phyloP scores from a whole-genome alignment of 92 coral and sea anemone species.

The Ricordea florida region DNA sequence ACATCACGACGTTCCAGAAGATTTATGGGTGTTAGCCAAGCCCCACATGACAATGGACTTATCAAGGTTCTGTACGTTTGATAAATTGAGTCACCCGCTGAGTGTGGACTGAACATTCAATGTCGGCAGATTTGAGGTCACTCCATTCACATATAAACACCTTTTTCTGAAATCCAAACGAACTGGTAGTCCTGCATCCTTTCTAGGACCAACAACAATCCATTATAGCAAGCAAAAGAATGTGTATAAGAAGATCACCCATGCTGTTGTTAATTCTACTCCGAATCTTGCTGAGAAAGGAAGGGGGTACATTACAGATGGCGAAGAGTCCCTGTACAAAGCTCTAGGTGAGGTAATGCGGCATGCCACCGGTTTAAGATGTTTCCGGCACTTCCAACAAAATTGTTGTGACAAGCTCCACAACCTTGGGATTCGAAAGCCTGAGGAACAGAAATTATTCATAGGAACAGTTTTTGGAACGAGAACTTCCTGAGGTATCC shows the following conservation, averaged over 20 bases:
- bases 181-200: slow-evolving; percentile 40
- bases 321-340: slow-evolving; percentile 26
- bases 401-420: slow-evolving; percentile 33
- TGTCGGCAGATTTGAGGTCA: slow-evolving; percentile 50
- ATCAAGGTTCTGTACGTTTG: slow-evolving; percentile 37
- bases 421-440: slow-evolving; percentile 5
- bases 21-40: slow-evolving; percentile 52
- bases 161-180: slow-evolving; percentile 41
- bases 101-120: slow-evolving; percentile 65
- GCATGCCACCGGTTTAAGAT: slow-evolving; percentile 37
- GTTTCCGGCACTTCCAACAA: slow-evolving; percentile 26
- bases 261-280: slow-evolving; percentile 17
- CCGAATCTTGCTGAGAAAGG: slow-evolving; percentile 37
- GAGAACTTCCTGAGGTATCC: not conserved
- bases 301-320: slow-evolving; percentile 36
- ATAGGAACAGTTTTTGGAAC: slow-evolving; percentile 34
- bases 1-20: slow-evolving; percentile 59
- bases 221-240: slow-evolving; percentile 43
- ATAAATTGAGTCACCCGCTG: slow-evolving; percentile 32
- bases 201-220: slow-evolving; percentile 44
- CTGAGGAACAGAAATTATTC: slow-evolving; percentile 32
- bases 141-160: slow-evolving; percentile 51
- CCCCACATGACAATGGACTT: slow-evolving; percentile 30
- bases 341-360: slow-evolving; percentile 27
- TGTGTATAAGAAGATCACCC: slow-evolving; percentile 26